Evolutionary conservation across 1,140 invertebrate species (phyloP), one percentile per base, ranked within the genome.

Genomic region (Bombus fervidus): DNA sequence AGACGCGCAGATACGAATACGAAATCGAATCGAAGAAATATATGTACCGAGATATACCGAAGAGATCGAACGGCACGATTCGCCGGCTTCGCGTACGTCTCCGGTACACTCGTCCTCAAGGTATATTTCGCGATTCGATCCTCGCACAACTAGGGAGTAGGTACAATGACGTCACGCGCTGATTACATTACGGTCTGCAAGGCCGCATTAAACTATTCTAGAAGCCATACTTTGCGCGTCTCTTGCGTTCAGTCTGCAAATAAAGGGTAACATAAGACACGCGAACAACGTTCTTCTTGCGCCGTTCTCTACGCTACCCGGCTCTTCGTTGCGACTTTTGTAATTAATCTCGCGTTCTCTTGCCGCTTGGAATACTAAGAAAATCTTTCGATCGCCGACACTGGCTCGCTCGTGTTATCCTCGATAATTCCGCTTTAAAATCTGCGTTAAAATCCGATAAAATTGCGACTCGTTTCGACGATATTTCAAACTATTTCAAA

Each of bases 171-270:
- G 87, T 78, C 72, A 80, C 28, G 66, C 85, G 73, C 85, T 90
- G 88, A 89, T 90, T 90, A 84, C 77, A 89, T 89, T 89, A 87
- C 81, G 87, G 73, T 85, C 86, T 89, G 79, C 89, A 90, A 89
- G 86, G 78, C 47, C 85, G 85, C 81, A 68, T 82, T 76, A 78
- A 87, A 88, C 78, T 75, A 83, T 62, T 77, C 64, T 77, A 64
- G 81, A 87, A 87, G 81, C 85, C 88, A 62, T 87, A 85, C 71
- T 76, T 81, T 34, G 78, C 69, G 57, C 39, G 64, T 83, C 82
- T 80, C 57, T 81, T 66, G 77, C 83, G 71, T 74, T 68, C 78
- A 22, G 83, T 81, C 71, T 74, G 69, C 77, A 74, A 81, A 81
- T 81, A 85, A 85, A 71, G 34, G 78, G 78, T 81, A 85, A 85